Base-by-base conservation (phyloP, 2,888 invertebrate species). In the Chromoteleia sp. region DNA sequence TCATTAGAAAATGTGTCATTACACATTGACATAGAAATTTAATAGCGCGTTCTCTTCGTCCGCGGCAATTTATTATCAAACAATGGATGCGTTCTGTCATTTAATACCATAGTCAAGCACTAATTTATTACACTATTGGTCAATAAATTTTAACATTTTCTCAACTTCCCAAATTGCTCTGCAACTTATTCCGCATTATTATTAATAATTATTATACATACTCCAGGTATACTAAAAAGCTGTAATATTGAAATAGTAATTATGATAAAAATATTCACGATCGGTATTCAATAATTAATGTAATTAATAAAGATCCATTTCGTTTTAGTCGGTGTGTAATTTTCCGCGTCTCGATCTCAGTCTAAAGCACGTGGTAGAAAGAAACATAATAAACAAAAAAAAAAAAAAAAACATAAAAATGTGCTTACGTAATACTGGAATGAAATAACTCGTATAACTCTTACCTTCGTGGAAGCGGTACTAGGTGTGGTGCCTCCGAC, bases 401-500 rank as follows among this genome's bases (percentile, higher is more conserved):
- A 2, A 25, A 25, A 25, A 4, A 25, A 25, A 25, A 25, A 25
- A 6, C 25, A 10, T 33, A 33, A 33, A 48, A 48, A n/a, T 21
- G 14, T 45, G 45, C 25, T 12, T 43, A 52, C 14, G 19, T 39
- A 56, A 56, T 19, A 25, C 0, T 7, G 8, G 39, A 30, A 54
- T 29, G 1, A 5, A 45, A 50, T 21, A 77, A 73, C 52, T 45
- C 94, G 3, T 30, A 48, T 30, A 76, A 73, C 56, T 50, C 94
- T 94, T 93, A 97, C 98, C 97, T 97, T 97, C 89, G 96, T 96
- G 87, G 94, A 95, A 50, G 96, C 94, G 63, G 96, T 96, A 91
- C 94, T 94, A 17, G 97, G 94, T 61, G 91, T 90, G 74, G 93
- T 93, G 77, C 95, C 94, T 85, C 95, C 95, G 78, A 95, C 93